These are phyloP conservation scores for Himantopus leucocephalus DNA, from an alignment of 2,113 vertebrate species.

Conservation along the genomic window DNA sequence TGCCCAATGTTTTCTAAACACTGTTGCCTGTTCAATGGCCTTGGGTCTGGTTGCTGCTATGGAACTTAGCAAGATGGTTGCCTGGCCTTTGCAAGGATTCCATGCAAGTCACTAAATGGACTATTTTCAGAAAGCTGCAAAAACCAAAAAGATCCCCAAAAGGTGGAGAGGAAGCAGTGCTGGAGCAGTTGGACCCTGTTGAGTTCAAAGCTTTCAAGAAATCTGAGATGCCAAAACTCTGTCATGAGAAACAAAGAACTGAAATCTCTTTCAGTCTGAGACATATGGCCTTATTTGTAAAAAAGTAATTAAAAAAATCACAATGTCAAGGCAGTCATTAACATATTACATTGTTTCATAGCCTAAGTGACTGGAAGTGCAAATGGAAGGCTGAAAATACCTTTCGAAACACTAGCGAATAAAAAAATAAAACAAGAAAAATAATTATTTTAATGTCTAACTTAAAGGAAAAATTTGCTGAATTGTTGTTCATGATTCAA, in stretches of 20 bases:
- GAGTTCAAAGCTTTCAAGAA: background rate
- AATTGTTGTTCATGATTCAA: background rate
- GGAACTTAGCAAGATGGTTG: background rate
- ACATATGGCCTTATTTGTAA: background rate
- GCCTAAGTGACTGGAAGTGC: background rate
- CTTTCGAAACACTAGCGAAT: background rate
- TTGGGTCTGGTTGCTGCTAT: background rate
- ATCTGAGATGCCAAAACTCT: background rate
- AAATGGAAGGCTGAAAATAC: background rate
- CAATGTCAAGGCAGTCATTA: background rate
- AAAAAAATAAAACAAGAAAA: background rate
- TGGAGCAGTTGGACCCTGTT: background rate
- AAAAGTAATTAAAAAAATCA: background rate
- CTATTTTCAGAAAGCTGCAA: background rate
- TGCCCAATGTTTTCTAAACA: background rate
- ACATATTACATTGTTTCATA: background rate
- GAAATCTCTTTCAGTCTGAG: background rate
- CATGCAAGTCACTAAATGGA: background rate
- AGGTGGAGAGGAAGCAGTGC: background rate
- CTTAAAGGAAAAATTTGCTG: background rate
- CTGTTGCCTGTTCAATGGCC: background rate
- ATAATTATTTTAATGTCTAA: background rate
- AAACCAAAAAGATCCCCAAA: background rate
- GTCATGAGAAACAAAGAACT: background rate
- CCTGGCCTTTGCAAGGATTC: background rate